Base-by-base conservation (phyloP, 2,113 vertebrate genomes). In the Paralichthys olivaceus region DNA sequence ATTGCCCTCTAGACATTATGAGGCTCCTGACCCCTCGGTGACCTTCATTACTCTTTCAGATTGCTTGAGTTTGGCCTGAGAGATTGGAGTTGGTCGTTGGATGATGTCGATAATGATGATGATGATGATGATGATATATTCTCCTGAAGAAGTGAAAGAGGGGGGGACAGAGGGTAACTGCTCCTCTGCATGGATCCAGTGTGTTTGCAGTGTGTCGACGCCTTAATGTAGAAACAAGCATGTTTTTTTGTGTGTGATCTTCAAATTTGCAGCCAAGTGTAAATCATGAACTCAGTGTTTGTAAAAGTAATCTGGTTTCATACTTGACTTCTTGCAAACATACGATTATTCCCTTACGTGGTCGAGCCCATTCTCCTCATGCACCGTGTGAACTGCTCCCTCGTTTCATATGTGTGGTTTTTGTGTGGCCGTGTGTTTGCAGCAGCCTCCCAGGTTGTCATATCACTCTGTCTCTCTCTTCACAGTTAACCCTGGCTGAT, bases 11-110 rank as follows among this genome's bases (percentile, higher is more conserved):
- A 28, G 25, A 51, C 37, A 22, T 56, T 51, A 7, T 59, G 71
- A 75, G 14, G 25, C 23, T 28, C 13, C 53, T 73, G 37, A 69
- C 59, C 32, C 66, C 40, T 61, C 26, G 26, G 55, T 87, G 78
- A 86, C 74, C 71, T 73, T 80, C 72, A 84, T 94, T 88, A 19
- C 94, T 91, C 57, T 99, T 99, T 85, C 97, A 99, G 98, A 94
- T 94, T 97, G 91, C 94, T 99, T 96, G 97, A 96, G 92, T 95
- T 99, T 96, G 95, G 95, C 93, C 96, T 97, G 94, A 97, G 95
- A 93, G 96, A 96, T 95, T 99, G 96, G 97, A 96, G 94, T 94
- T 99, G 97, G 98, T 95, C 96, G 77, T 94, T 98, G 84, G 92
- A 92, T 88, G 91, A 90, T 86, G 84, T 72, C 94, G 96, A 96